phyloP scores from a whole-genome alignment of 2,888 invertebrate genomes.

The Chrysolina oricalcia region DNA sequence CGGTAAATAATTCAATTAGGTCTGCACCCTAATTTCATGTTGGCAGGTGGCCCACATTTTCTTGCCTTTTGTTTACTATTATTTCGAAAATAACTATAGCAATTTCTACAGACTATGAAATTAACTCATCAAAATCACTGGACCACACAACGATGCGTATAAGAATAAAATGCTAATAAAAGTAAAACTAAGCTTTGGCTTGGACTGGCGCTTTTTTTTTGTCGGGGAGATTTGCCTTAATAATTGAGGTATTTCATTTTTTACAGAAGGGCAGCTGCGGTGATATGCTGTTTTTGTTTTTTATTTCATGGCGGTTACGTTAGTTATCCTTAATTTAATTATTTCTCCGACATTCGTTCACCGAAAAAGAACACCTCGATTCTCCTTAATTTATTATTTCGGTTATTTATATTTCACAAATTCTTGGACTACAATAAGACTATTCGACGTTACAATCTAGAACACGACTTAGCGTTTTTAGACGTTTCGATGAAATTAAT shows the following conservation, averaged over 20 bases:
- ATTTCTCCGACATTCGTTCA: no score
- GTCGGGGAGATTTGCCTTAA: not conserved
- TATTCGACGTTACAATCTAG: no score
- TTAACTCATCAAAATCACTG: constrained; percentile 60
- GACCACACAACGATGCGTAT: constrained; percentile 55
- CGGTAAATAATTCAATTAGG: constrained; percentile 45
- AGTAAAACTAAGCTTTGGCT: constrained; percentile 21
- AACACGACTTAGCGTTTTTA: no score
- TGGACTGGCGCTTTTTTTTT: constrained; percentile 26
- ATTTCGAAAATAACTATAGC: constrained; percentile 60
- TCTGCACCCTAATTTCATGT: constrained; percentile 32
- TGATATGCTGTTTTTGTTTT: not conserved
- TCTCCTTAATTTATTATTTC: no score
- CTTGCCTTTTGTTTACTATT: constrained; percentile 59
- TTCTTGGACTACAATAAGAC: no score
- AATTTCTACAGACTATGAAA: constrained; percentile 59
- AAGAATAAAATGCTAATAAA: constrained; percentile 30
- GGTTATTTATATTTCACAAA: no score
- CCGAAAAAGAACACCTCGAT: no score
- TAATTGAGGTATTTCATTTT: constrained; percentile 23
- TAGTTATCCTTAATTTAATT: no score
- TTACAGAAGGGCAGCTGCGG: constrained; percentile 16
- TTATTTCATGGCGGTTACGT: not conserved
- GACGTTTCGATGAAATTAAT: no score
- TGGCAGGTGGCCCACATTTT: constrained; percentile 58